A percentile compares a stretch with the other conserved stretches of the same genome.
Conservation (phyloP, 2,888 invertebrate genomes). For the Agrotis ipsilon region DNA sequence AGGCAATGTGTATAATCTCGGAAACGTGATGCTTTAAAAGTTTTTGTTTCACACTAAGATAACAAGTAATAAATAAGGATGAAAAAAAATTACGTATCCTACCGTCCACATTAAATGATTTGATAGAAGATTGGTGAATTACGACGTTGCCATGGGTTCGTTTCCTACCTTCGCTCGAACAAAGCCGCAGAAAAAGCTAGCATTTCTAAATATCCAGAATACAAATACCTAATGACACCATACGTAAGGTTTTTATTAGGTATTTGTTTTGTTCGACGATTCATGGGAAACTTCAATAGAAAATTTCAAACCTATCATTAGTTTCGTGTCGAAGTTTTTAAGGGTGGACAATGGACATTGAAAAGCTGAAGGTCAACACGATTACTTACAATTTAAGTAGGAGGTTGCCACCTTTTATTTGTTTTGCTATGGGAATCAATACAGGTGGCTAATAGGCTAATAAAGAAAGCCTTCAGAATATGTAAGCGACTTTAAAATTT, state of each 20-base stretch:
- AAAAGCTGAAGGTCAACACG: slow-evolving; percentile 48
- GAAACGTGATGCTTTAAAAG: too few species aligned
- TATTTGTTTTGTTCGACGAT: too few species aligned
- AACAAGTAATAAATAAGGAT: too few species aligned
- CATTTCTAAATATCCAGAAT: neutral
- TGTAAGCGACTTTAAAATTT: slow-evolving; percentile 26
- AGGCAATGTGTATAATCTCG: too few species aligned
- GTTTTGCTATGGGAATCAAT: slow-evolving; percentile 40
- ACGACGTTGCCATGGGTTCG: too few species aligned
- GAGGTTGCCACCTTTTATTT: slow-evolving; percentile 2
- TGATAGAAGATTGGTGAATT: too few species aligned
- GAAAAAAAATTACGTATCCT: too few species aligned
- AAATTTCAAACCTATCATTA: slow-evolving; percentile 9
- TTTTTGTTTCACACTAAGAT: too few species aligned
- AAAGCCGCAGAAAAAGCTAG: too few species aligned
- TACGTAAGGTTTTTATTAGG: too few species aligned
- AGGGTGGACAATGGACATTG: slow-evolving; percentile 4
- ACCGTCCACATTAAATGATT: too few species aligned
- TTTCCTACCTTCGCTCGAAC: too few species aligned
- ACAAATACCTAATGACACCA: slow-evolving; percentile 1
- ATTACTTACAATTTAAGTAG: slow-evolving; percentile 21
- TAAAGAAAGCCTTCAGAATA: slow-evolving; percentile 48
- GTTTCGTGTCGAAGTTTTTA: slow-evolving; percentile 22
- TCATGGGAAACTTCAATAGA: slow-evolving; percentile 9
- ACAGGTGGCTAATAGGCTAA: slow-evolving; percentile 30